Conservation (phyloP, 2,113 vertebrate species). For the Epinephelus fuscoguttatus region DNA sequence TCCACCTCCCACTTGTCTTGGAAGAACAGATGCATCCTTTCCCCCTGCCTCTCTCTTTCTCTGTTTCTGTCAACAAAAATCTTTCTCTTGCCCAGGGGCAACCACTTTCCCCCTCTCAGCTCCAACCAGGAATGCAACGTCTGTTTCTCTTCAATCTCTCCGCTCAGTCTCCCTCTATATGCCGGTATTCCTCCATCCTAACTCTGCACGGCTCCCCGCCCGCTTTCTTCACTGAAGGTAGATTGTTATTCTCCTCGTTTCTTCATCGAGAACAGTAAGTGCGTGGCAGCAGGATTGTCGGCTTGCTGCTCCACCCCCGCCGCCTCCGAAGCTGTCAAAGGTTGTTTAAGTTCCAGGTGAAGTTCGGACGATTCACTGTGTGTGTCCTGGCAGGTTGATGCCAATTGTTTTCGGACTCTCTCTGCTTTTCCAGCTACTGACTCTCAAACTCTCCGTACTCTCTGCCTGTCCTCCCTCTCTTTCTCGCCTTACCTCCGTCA, state of each 20-base stretch:
- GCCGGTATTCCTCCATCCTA: slow-evolving; percentile 69
- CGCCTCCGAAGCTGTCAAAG: slow-evolving; percentile 64
- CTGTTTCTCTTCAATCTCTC: slow-evolving; percentile 56
- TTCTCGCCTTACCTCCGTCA: slow-evolving; percentile 58
- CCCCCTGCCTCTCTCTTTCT: slow-evolving; percentile 23
- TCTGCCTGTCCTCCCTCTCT: slow-evolving; percentile 62
- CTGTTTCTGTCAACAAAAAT: slow-evolving; percentile 54
- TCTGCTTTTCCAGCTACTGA: slow-evolving; percentile 55
- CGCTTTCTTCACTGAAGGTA: slow-evolving; percentile 50
- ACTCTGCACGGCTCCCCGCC: slow-evolving; percentile 52
- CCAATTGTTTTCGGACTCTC: slow-evolving; percentile 63
- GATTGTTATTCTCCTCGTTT: slow-evolving; percentile 76
- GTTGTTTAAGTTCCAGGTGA: slow-evolving; percentile 74
- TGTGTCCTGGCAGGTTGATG: slow-evolving; percentile 57
- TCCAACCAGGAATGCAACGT: slow-evolving; percentile 57
- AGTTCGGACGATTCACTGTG: slow-evolving; percentile 67
- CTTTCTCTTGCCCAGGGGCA: slow-evolving; percentile 45
- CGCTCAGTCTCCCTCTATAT: slow-evolving; percentile 74
- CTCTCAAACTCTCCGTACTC: slow-evolving; percentile 66
- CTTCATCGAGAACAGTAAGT: slow-evolving; percentile 61
- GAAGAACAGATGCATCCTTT: slow-evolving; percentile 83
- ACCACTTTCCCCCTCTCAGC: slow-evolving; percentile 43
- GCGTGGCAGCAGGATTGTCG: slow-evolving; percentile 61
- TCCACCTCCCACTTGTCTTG: slow-evolving; percentile 86
- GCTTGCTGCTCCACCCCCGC: slow-evolving; percentile 57